Conservation (phyloP, 1,140 invertebrate species). For the Luehdorfia chinensis region DNA sequence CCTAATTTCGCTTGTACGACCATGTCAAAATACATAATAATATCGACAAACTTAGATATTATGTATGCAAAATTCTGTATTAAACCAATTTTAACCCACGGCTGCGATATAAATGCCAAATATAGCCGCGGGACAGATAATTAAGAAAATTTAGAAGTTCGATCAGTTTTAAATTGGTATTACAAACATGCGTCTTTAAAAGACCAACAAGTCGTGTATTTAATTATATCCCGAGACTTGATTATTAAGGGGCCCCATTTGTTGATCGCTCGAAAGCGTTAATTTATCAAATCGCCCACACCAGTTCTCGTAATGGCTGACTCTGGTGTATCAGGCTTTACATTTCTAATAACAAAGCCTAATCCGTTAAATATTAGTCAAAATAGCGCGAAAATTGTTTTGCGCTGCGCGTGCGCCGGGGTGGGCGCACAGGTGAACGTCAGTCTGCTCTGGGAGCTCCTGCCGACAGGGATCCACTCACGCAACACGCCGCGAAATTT, state of each 20-base stretch:
- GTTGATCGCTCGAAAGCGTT: slow-evolving; percentile 35
- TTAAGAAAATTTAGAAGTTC: slow-evolving; percentile 17
- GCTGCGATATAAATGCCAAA: slow-evolving; percentile 15
- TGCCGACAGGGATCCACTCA: slow-evolving; percentile 60
- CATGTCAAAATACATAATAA: neutral
- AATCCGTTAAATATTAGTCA: slow-evolving; percentile 72
- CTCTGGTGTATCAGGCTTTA: slow-evolving; percentile 45
- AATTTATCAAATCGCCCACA: slow-evolving; percentile 47
- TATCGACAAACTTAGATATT: slow-evolving; percentile 4
- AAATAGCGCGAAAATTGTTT: slow-evolving; percentile 75
- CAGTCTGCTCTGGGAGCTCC: slow-evolving; percentile 66
- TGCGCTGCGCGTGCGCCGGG: slow-evolving; percentile 62
- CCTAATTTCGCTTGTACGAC: neutral
- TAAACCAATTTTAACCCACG: slow-evolving; percentile 10
- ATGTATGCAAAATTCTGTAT: slow-evolving; percentile 2
- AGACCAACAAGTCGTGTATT: slow-evolving; percentile 20
- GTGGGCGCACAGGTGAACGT: slow-evolving; percentile 59
- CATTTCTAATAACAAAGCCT: slow-evolving; percentile 64
- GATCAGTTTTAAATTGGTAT: slow-evolving; percentile 13
- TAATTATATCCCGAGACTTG: slow-evolving; percentile 29
- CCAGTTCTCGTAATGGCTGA: slow-evolving; percentile 34
- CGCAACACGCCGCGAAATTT: slow-evolving; percentile 56
- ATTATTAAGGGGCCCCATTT: slow-evolving; percentile 23
- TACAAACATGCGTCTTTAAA: slow-evolving; percentile 16
- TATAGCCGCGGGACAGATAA: slow-evolving; percentile 15